Percentiles rank a stretch among this genome's conserved stretches.
Conservation (phyloP, 2,888 invertebrate genomes). For the Dolomedes plantarius region DNA sequence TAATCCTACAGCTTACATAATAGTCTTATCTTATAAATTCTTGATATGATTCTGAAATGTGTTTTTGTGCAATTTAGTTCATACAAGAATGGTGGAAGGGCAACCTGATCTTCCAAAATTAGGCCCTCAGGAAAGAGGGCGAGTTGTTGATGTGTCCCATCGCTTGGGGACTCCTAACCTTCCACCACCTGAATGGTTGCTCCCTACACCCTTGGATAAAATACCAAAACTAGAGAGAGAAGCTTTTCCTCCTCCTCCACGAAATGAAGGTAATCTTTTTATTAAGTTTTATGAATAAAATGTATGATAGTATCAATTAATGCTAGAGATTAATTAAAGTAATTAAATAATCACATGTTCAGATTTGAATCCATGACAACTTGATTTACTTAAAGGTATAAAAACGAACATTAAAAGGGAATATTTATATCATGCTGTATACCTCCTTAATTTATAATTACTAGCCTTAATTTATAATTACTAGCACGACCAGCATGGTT, state of each 20-base stretch:
- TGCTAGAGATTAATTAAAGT: too few relatives aligned
- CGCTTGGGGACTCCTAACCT: slow-evolving; percentile 82
- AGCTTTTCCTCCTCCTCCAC: slow-evolving; percentile 93
- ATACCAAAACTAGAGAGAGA: slow-evolving; percentile 88
- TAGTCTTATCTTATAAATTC: not conserved
- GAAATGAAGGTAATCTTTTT: slow-evolving; percentile 89
- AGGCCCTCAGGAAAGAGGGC: slow-evolving; percentile 78
- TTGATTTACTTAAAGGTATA: too few relatives aligned
- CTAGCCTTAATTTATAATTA: too few relatives aligned
- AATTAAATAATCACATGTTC: too few relatives aligned
- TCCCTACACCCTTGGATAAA: slow-evolving; percentile 84
- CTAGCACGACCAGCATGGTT: too few relatives aligned
- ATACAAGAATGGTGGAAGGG: slow-evolving; percentile 79
- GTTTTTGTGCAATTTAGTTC: slow-evolving; percentile 74
- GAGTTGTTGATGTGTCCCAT: slow-evolving; percentile 85
- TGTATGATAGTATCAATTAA: too few relatives aligned
- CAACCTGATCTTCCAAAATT: slow-evolving; percentile 72
- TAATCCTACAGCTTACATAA: not conserved
- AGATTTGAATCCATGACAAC: too few relatives aligned
- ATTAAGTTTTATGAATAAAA: too few relatives aligned
- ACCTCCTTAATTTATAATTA: too few relatives aligned
- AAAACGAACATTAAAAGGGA: too few relatives aligned
- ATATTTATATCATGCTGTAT: too few relatives aligned
- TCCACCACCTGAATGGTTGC: slow-evolving; percentile 84
- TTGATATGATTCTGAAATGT: not conserved